Evolutionary conservation across 2,888 invertebrate genomes (phyloP), one percentile per base, ranked within the genome.

Genomic region (Tetragonisca angustula): DNA sequence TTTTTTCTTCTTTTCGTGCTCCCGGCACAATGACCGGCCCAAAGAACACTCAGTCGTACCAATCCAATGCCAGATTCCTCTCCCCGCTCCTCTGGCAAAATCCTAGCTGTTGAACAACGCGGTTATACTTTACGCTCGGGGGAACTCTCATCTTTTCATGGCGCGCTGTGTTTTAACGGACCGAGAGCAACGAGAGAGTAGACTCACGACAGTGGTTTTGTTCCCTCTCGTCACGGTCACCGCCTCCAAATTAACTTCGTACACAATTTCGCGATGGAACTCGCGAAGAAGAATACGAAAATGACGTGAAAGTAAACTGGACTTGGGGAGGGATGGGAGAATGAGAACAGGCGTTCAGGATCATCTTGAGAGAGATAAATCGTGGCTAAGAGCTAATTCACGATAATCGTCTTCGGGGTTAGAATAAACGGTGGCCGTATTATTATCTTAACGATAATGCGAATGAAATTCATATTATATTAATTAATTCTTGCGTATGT

Each of bases 61-160:
- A 32, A 73, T 73, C 27, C 65, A 75, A 54, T 54, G 52, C n/a
- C 2, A 27, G 54, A 43, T 43, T 43, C 43, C 9, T 24, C 9
- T 24, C 24, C 54, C 43, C 24, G 54, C 27, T 54, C 32, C 43
- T 67, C 65, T 54, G 43, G 52, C 52, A 54, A 65, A 52, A 43
- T 27, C 36, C 50, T 52, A 65, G 13, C 54, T 65, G 65, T 65
- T 36, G 36, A 54, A 54, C 54, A 67, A 75, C 52, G 21, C 54
- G 24, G 65, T 54, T 65, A 75, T 75, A 67, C 54, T 54, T 54
- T 43, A 52, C 74, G 65, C 74, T 67, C 54, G 74, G 54, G 43
- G 27, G 24, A 54, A 54, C 61, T 24, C 61, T 61, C 69, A 24
- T 61, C 59, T 36, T 74, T 75, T 75, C 65, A 67, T 52, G 54